phyloP scores from a whole-genome alignment of 2,797 vertebrate genomes.

The Chromobotia macracanthus region DNA sequence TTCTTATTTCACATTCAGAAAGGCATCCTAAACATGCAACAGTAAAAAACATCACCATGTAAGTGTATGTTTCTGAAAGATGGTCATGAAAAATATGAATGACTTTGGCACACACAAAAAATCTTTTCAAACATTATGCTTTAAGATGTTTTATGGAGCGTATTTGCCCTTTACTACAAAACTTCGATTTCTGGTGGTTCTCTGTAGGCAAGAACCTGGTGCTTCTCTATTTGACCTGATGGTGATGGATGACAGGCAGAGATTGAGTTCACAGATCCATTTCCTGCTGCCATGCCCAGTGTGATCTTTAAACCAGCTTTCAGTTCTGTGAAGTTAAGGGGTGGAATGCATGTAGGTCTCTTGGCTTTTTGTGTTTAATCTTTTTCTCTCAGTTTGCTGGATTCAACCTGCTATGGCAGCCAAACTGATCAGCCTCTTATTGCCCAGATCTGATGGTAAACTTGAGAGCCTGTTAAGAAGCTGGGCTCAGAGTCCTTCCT shows the following conservation, averaged over 20 bases:
- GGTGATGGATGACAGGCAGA: constrained; percentile 19
- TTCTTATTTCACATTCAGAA: too few relatives aligned
- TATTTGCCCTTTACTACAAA: not conserved
- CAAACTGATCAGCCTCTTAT: constrained; percentile 67
- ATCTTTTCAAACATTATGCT: too few relatives aligned
- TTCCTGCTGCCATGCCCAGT: constrained; percentile 61
- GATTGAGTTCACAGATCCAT: constrained; percentile 72
- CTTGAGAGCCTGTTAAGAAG: constrained; percentile 18
- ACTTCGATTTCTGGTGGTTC: constrained; percentile 57
- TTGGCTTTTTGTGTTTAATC: constrained; percentile 67
- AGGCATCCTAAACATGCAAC: too few relatives aligned
- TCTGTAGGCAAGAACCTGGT: constrained; percentile 74
- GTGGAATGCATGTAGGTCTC: constrained; percentile 48
- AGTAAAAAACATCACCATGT: too few relatives aligned
- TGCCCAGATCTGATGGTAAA: constrained; percentile 59
- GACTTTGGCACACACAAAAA: too few relatives aligned
- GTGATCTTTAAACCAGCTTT: constrained; percentile 42
- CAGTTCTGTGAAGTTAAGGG: constrained; percentile 17
- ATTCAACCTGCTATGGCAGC: constrained; percentile 61
- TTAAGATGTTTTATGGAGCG: not conserved
- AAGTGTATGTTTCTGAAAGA: too few relatives aligned
- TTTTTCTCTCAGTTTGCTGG: constrained; percentile 64
- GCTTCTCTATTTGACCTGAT: constrained; percentile 63
- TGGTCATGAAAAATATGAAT: too few relatives aligned
- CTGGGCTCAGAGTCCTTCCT: too few relatives aligned